These are phyloP conservation scores for Alouatta caraya DNA, from an alignment of 2,797 vertebrate genomes.

Conservation along the genomic window DNA sequence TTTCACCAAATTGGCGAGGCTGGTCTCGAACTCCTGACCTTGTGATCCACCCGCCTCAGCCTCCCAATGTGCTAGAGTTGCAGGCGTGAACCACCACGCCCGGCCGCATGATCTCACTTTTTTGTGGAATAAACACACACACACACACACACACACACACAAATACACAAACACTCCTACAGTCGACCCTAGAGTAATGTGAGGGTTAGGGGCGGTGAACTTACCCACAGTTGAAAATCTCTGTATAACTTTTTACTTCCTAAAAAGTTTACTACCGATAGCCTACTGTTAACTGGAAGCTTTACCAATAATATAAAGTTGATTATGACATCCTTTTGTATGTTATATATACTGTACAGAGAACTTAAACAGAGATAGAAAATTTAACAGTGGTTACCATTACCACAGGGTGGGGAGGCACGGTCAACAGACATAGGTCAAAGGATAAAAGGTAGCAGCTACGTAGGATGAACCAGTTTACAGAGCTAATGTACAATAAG, in stretches of 20 bases:
- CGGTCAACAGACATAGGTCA: background rate
- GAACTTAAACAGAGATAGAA: background rate
- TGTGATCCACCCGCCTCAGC: too few species aligned
- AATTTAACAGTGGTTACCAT: background rate
- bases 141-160: too few species aligned
- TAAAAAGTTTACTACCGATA: background rate
- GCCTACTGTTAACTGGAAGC: background rate
- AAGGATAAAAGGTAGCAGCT: background rate
- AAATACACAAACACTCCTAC: background rate
- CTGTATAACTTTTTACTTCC: background rate
- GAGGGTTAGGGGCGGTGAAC: background rate
- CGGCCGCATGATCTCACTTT: background rate
- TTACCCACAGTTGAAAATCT: background rate
- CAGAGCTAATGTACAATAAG: background rate
- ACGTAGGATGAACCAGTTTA: background rate
- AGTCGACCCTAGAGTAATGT: too few species aligned
- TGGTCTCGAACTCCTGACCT: too few species aligned
- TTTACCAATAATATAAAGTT: background rate
- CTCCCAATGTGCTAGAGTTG: too few species aligned
- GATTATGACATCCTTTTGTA: background rate
- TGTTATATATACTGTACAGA: background rate
- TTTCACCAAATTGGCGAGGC: too few species aligned
- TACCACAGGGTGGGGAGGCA: background rate
- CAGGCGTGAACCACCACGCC: too few species aligned
- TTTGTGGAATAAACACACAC: too few species aligned